Percentiles rank a stretch among this genome's conserved stretches.
phyloP scores from a whole-genome alignment of 2,113 vertebrate genomes.

The Acinonyx jubatus region DNA sequence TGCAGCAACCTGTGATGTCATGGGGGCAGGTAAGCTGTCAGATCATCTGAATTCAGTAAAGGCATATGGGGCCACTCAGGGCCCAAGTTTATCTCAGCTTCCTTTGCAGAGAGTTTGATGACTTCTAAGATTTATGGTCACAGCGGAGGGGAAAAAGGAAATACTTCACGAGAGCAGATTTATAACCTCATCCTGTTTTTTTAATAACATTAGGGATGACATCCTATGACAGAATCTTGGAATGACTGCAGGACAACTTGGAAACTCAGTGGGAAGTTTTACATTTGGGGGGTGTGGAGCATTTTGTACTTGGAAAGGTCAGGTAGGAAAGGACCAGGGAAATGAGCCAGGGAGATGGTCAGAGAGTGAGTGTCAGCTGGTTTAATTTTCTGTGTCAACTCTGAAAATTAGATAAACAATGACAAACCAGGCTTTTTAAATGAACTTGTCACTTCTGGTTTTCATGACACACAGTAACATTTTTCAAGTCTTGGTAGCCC shows the following conservation, averaged over 20 bases:
- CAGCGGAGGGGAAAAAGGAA: neutral
- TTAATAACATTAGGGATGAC: constrained; percentile 66
- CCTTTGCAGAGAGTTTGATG: constrained; percentile 59
- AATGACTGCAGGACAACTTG: neutral
- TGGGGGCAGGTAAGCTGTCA: neutral
- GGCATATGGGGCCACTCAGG: neutral
- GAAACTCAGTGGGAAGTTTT: constrained; percentile 65
- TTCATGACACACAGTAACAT: constrained; percentile 83
- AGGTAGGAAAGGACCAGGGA: constrained; percentile 82
- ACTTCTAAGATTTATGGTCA: constrained; percentile 66
- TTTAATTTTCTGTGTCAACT: constrained; percentile 90
- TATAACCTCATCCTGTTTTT: constrained; percentile 43
- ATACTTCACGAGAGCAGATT: constrained; percentile 53
- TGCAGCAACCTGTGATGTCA: neutral
- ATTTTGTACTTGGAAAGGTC: constrained; percentile 78
- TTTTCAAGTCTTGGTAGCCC: constrained; percentile 74
- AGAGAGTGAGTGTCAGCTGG: constrained; percentile 84
- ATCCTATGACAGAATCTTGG: constrained; percentile 35
- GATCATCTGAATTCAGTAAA: neutral
- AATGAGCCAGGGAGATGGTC: constrained; percentile 78
- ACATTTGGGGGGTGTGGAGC: neutral
- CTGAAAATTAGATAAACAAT: constrained; percentile 93
- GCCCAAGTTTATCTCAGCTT: constrained; percentile 46
- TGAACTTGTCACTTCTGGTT: constrained; percentile 94
- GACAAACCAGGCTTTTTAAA: constrained; percentile 89